Base-by-base conservation (phyloP, 2,888 invertebrate genomes). In the Drosophila robusta region DNA sequence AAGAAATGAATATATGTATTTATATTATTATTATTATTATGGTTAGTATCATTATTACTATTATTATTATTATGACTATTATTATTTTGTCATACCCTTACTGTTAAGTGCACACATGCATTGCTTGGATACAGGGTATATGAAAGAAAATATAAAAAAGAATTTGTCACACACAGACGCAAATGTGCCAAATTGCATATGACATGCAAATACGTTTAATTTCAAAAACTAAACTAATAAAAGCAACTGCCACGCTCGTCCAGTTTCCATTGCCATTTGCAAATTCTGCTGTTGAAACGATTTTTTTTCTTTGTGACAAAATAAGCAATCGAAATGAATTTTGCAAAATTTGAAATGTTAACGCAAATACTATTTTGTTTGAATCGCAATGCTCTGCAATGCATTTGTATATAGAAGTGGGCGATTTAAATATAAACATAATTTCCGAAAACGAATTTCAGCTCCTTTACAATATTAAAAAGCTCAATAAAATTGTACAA, bases 141-240 rank as follows among this genome's bases (percentile, higher is more conserved):
- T 7, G 54, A 49, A 54, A 22, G 42, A 32, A 42, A 16, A 34
- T 24, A 34, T 36, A 24, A 52, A 41, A 57, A 12, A 52, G 26
- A 52, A 63, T 39, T 26, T 22, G 34, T 47, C 46, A 34, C 41
- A 68, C 45, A 66, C 50, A 61, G 44, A 65, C 63, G 66, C 64
- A 83, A 73, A 75, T 75, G 46, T 54, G 60, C 50, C 60, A 69
- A 65, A 78, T 67, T 78, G 78, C 72, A 64, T 77, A 77, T 79
- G 88, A 87, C 86, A 85, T 87, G 85, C 78, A 89, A 89, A 86
- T 89, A 74, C 78, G 71, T 82, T 85, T 80, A 87, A 89, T 85
- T 86, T 89, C 63, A 70, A 85, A 82, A 86, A 86, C 88, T 80
- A 85, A 87, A 87, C 89, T 87, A 86, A 86, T 89, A 85, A 81